Conservation (phyloP, 2,888 invertebrate species). For the Malthinus flaveolus region DNA sequence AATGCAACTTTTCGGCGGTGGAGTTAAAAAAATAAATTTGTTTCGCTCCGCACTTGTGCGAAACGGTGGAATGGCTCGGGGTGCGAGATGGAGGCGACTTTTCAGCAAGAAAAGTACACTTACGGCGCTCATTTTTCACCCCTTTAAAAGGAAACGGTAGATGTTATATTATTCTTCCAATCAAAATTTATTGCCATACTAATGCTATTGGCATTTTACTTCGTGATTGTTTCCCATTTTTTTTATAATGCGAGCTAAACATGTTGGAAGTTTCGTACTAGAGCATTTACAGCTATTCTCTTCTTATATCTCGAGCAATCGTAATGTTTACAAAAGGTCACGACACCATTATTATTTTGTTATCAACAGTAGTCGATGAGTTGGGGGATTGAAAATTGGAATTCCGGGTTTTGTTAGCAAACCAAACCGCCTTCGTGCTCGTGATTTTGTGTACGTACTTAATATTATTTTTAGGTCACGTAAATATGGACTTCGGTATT, state of each 20-base stretch:
- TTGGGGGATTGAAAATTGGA: slow-evolving; percentile 21
- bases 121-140: too few relatives aligned
- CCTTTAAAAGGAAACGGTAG: too few relatives aligned
- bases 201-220: slow-evolving; percentile 30
- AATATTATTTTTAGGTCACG: slow-evolving; percentile 44
- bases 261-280: slow-evolving; percentile 11
- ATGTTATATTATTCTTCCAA: slow-evolving; percentile 27
- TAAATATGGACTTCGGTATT: slow-evolving; percentile 23
- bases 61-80: too few relatives aligned
- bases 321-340: slow-evolving; percentile 28
- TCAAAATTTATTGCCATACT: slow-evolving; percentile 28
- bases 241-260: slow-evolving; percentile 21
- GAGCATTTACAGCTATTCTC: slow-evolving; percentile 26
- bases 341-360: slow-evolving; percentile 34
- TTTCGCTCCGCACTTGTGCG: too few relatives aligned
- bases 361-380: slow-evolving; percentile 31
- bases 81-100: too few relatives aligned
- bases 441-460: slow-evolving; percentile 39
- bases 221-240: slow-evolving; percentile 24
- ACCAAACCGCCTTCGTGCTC: slow-evolving; percentile 40
- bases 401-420: slow-evolving; percentile 28
- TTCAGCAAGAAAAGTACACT: too few relatives aligned
- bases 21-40: too few relatives aligned
- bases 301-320: slow-evolving; percentile 13
- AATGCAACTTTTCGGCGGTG: too few relatives aligned